Conservation (phyloP, 2,113 vertebrate species). For the Panthera tigris region DNA sequence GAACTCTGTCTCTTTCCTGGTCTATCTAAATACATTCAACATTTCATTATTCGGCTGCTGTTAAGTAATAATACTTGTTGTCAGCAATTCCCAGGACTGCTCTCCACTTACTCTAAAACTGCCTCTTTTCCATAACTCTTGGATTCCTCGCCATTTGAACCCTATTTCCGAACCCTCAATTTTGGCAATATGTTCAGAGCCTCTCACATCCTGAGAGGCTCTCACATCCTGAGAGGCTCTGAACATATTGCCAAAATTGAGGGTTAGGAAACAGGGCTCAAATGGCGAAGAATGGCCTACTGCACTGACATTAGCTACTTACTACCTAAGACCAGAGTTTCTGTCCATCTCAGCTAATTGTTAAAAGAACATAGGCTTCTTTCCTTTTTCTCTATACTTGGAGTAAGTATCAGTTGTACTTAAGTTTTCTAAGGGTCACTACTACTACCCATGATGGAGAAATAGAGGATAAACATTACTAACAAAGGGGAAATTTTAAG, state of each 20-base stretch:
- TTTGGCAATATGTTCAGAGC: not conserved
- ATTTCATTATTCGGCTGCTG: not conserved
- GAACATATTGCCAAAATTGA: too few species aligned
- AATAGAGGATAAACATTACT: not conserved
- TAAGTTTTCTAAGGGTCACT: not conserved
- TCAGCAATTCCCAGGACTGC: not conserved
- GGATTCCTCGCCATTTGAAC: not conserved
- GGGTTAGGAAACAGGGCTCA: too few species aligned
- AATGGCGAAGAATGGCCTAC: not conserved
- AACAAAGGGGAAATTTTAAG: not conserved
- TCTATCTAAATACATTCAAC: not conserved
- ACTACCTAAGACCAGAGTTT: not conserved
- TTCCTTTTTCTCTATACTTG: not conserved
- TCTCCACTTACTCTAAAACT: not conserved
- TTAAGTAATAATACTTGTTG: not conserved
- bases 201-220: not conserved
- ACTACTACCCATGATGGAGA: not conserved
- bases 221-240: too few species aligned
- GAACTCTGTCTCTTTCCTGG: not conserved
- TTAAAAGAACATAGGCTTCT: not conserved
- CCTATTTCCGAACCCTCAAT: not conserved
- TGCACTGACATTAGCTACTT: not conserved
- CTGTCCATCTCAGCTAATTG: not conserved
- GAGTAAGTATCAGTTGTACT: not conserved
- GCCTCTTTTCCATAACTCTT: not conserved